Conservation (phyloP, 2,797 vertebrate species). For the Sylvia borin region DNA sequence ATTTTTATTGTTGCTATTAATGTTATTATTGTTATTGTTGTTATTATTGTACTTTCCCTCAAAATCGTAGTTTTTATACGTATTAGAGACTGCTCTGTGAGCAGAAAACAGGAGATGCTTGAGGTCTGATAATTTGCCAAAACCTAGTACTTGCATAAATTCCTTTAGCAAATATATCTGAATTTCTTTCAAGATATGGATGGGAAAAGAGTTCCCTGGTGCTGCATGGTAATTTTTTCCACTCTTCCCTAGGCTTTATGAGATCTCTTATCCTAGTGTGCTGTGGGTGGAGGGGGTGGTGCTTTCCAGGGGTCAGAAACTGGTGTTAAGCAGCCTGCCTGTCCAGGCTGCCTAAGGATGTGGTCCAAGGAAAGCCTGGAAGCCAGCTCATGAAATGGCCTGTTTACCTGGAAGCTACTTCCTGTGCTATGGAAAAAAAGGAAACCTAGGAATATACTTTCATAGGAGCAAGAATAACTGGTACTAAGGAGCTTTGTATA, state of each 20-base stretch:
- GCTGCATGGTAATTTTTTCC: not conserved
- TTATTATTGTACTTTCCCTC: not conserved
- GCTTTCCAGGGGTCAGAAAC: not conserved
- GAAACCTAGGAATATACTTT: not conserved
- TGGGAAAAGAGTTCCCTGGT: not conserved
- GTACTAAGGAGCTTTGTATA: not conserved
- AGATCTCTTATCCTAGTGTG: not conserved
- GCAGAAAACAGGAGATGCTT: not conserved
- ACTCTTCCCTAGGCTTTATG: accelerated
- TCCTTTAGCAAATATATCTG: not conserved
- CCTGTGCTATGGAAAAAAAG: not conserved
- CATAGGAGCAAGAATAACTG: not conserved
- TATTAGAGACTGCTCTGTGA: not conserved
- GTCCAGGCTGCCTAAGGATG: not conserved
- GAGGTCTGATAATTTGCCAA: not conserved
- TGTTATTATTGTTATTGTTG: not conserved
- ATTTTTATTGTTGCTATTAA: not conserved
- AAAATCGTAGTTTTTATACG: not conserved
- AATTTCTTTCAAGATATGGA: not conserved
- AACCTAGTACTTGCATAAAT: not conserved
- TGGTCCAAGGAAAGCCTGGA: not conserved
- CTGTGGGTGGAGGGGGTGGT: not conserved
- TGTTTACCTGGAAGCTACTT: not conserved
- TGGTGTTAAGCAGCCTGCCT: not conserved
- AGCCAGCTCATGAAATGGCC: not conserved